These are phyloP conservation scores for Thymelicus sylvestris DNA, from an alignment of 2,888 invertebrate genomes.

Conservation along the genomic window DNA sequence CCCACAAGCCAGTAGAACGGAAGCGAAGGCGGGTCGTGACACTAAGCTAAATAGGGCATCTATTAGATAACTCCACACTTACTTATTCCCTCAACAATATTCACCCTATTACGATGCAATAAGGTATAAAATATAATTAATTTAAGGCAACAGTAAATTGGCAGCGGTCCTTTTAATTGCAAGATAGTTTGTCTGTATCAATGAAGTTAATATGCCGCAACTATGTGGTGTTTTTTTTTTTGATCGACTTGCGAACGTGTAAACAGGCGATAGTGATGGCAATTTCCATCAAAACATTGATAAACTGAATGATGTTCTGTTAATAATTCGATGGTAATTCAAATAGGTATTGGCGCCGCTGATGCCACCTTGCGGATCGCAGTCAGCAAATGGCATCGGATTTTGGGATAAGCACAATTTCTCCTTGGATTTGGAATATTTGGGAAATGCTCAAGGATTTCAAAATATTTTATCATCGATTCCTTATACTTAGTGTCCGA, in stretches of 20 bases:
- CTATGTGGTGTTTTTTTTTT: conserved; percentile 23
- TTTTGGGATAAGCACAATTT: too few species aligned
- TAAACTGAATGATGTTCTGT: not conserved
- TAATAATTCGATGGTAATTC: too few species aligned
- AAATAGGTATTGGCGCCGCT: too few species aligned
- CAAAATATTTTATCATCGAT: too few species aligned
- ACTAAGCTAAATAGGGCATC: conserved; percentile 48
- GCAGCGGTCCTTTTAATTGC: conserved; percentile 28
- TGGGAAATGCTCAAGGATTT: too few species aligned
- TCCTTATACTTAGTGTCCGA: too few species aligned
- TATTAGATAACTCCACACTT: conserved; percentile 37
- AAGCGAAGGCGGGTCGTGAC: conserved; percentile 55
- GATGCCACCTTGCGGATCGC: too few species aligned
- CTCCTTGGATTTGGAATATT: too few species aligned
- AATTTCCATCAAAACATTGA: conserved; percentile 8
- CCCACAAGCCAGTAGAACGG: conserved; percentile 69
- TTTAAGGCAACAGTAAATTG: not conserved
- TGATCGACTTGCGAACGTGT: conserved; percentile 20
- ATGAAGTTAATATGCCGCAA: conserved; percentile 27
- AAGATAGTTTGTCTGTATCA: conserved; percentile 28
- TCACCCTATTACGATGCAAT: conserved; percentile 16
- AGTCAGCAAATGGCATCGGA: too few species aligned
- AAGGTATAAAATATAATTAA: conserved; percentile 1
- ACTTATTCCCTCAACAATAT: not conserved
- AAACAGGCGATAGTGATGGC: conserved; percentile 19